Base-by-base conservation (phyloP, 35 echinoderm and acorn worm genomes). In the Lytechinus pictus region DNA sequence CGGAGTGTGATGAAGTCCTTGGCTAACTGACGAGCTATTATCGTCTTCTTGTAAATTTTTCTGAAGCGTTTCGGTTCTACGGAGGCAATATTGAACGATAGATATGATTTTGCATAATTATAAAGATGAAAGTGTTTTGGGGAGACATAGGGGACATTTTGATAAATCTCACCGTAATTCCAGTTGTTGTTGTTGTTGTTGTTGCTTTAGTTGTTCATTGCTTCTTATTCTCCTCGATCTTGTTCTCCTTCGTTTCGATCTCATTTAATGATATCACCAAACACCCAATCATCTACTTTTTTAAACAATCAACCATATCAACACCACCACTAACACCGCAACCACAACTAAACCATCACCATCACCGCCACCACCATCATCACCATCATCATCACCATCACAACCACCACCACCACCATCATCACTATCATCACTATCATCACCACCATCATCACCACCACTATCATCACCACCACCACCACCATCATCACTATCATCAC, bases 1-100 rank as follows among this genome's bases (percentile, higher is more conserved):
- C 92, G 92, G 21, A 93, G 92, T 13, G 92, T 93, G n/a, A 55
- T 54, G 54, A 93, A 93, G 54, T 93, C 92, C 92, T 93, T 54
- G 9, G 92, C 52, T 55, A 93, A 28, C 52, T 93, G 92, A 53
- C 92, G 10, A 54, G 92, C 92, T 44, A 54, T 6, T 54, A 93
- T 54, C 29, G 54, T 55, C 9, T n/a, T n/a, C 0, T 14, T 56
- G 54, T 93, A 93, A 10, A 57, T 54, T 54, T 93, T 54, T 54
- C 10, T 54, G 92, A 93, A 93, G 8, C 21, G 27, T 14, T 27
- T 21, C 27, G 92, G 92, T 57, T 93, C 92, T 93, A n/a, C 6
- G 66, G n/a, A 79, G 66, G 21, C 13, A 44, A 44, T 44, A 44
- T 44, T 44, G 1, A 44, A 44, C 33, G 2, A 44, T 44, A 2